Conservation (phyloP, 2,113 vertebrate species). For the Chaenocephalus aceratus region DNA sequence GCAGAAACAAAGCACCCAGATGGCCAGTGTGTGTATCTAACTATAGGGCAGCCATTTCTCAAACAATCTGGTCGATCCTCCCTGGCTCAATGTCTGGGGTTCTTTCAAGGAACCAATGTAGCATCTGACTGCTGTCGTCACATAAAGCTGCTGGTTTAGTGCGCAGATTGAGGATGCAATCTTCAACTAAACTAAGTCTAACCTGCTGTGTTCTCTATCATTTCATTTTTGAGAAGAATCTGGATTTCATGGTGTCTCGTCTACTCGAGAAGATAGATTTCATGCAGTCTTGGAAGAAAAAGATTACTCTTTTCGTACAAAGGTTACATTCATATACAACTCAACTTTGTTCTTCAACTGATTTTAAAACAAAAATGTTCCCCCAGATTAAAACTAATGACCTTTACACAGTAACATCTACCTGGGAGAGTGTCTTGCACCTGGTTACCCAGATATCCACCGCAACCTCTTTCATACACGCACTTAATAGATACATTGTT, state of each 20-base stretch:
- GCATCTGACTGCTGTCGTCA: conserved; percentile 1
- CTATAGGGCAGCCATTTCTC: conserved; percentile 45
- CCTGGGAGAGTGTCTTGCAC: no score
- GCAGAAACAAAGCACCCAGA: conserved; percentile 57
- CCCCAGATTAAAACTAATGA: no score
- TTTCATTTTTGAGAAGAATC: neutral
- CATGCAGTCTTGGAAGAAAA: neutral
- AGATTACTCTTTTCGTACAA: neutral
- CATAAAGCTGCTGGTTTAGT: conserved; percentile 11
- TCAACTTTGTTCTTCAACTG: no score
- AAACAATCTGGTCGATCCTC: conserved; percentile 55
- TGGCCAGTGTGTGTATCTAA: conserved; percentile 57
- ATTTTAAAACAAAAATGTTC: no score
- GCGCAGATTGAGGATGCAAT: neutral
- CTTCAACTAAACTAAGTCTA: neutral
- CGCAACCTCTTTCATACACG: no score
- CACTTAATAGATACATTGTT: no score
- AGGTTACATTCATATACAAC: no score
- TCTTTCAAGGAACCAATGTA: conserved; percentile 16
- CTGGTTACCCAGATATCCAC: no score
- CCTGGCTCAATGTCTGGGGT: conserved; percentile 17
- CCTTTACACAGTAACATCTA: no score
- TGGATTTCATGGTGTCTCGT: no score
- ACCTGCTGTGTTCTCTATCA: neutral
- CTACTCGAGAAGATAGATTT: neutral